Evolutionary conservation across 2,888 invertebrate species (phyloP).

Genomic region (Melanophora roralis): DNA sequence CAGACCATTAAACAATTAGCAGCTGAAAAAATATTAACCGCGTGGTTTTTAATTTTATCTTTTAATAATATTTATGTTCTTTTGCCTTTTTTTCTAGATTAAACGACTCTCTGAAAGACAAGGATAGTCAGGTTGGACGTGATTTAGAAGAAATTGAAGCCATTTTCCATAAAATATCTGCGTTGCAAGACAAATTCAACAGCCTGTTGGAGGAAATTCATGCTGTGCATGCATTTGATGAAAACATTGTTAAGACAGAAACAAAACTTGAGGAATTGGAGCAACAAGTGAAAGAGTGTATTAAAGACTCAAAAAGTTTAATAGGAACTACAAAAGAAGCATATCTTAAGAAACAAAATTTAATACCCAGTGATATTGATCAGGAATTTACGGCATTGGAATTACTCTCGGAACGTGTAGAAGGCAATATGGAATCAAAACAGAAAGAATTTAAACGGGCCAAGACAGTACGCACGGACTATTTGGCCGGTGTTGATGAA

Average conservation of each 20-base stretch:
- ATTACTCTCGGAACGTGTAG: conserved; percentile 86
- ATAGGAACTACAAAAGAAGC: conserved; percentile 80
- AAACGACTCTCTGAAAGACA: conserved; percentile 86
- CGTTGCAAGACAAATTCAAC: conserved; percentile 83
- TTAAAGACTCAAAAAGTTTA: conserved; percentile 80
- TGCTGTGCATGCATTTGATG: conserved; percentile 87
- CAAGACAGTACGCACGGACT: conserved; percentile 88
- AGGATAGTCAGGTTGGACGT: conserved; percentile 84
- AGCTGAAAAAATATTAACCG: conserved; percentile 24
- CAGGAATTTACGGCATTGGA: conserved; percentile 90
- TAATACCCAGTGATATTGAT: conserved; percentile 85
- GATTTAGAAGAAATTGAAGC: conserved; percentile 87
- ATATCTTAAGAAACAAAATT: conserved; percentile 81
- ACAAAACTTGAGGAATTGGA: conserved; percentile 80
- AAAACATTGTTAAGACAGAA: conserved; percentile 83
- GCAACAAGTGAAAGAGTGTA: conserved; percentile 80
- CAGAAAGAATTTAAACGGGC: conserved; percentile 92
- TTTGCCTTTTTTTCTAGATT: conserved; percentile 80
- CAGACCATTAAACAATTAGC: conserved; percentile 45
- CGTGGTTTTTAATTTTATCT: conserved; percentile 55
- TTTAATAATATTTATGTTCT: background rate
- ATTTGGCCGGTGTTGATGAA: conserved; percentile 86
- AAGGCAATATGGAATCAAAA: conserved; percentile 90
- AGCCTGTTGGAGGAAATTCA: conserved; percentile 82
- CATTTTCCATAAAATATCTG: conserved; percentile 83